Evolutionary conservation across 2,113 vertebrate genomes (phyloP).

Genomic region (Lota lota): DNA sequence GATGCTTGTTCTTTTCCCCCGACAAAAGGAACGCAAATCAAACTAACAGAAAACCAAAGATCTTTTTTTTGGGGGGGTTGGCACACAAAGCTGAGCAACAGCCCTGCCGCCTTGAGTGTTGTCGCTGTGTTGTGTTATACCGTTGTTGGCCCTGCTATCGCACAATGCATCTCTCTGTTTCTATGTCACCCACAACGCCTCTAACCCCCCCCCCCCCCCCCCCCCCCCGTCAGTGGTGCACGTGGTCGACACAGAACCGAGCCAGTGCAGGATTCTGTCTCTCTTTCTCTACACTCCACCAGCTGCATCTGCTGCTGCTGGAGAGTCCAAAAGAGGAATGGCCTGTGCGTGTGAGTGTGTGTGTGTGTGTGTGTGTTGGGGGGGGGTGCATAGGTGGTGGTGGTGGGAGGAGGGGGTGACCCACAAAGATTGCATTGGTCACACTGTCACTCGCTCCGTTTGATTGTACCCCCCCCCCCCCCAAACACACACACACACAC

Average conservation of each 20-base stretch:
- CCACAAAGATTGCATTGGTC: no score
- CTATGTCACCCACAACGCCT: slow-evolving; percentile 29
- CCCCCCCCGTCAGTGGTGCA: slow-evolving; percentile 42
- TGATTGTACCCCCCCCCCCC: no score
- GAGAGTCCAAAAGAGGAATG: slow-evolving; percentile 47
- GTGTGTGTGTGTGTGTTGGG: no score
- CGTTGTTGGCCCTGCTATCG: slow-evolving; percentile 28
- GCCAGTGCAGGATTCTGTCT: slow-evolving; percentile 49
- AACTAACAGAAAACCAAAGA: no score
- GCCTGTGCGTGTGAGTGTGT: slow-evolving; percentile 8
- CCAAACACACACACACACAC: no score
- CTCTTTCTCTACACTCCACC: no score
- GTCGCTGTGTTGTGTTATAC: slow-evolving; percentile 1
- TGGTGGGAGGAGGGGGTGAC: no score
- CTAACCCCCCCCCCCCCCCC: slow-evolving; percentile 14
- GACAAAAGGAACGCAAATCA: no score
- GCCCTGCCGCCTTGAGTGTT: no score
- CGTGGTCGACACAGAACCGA: slow-evolving; percentile 58
- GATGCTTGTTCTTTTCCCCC: no score
- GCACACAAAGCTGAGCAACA: slow-evolving; percentile 7
- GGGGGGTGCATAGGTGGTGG: no score
- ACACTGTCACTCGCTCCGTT: no score
- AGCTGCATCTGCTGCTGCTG: slow-evolving; percentile 62
- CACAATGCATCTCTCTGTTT: slow-evolving; percentile 17
- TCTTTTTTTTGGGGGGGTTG: slow-evolving; percentile 4